These are phyloP conservation scores for Cylindroiulus punctatus DNA, from an alignment of 2,888 invertebrate genomes.

Conservation along the genomic window DNA sequence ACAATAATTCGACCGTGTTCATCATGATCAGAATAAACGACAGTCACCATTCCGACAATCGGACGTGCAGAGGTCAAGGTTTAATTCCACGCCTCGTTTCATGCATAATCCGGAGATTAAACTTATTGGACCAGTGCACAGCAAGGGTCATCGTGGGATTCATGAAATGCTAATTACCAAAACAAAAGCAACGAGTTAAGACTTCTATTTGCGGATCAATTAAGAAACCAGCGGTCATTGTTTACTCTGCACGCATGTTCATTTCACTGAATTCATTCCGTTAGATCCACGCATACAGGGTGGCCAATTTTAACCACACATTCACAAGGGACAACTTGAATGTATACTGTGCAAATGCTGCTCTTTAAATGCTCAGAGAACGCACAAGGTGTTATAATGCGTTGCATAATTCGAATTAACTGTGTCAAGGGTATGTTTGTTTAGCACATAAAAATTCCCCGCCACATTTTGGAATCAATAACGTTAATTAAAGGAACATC, in stretches of 20 bases:
- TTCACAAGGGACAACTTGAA: no score
- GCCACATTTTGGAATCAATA: neutral
- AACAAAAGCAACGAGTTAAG: conserved; percentile 31
- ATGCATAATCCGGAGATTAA: neutral
- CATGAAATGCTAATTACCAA: conserved; percentile 9
- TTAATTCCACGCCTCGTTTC: neutral
- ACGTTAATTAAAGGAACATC: neutral
- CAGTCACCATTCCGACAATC: conserved; percentile 32
- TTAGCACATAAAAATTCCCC: neutral
- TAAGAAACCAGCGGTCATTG: neutral
- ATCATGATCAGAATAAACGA: neutral
- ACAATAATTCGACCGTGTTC: neutral
- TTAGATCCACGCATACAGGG: no score
- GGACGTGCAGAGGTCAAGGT: neutral
- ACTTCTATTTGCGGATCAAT: neutral
- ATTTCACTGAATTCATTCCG: no score
- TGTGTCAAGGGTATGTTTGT: neutral
- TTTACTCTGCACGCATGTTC: neutral
- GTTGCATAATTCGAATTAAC: neutral
- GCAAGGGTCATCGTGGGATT: neutral
- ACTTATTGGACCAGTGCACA: neutral
- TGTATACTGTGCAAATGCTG: no score
- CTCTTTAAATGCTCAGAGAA: no score
- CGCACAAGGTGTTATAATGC: no score
- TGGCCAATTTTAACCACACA: no score